Evolutionary conservation across 2,797 vertebrate species (phyloP).

Genomic region (Delichon dasypus): DNA sequence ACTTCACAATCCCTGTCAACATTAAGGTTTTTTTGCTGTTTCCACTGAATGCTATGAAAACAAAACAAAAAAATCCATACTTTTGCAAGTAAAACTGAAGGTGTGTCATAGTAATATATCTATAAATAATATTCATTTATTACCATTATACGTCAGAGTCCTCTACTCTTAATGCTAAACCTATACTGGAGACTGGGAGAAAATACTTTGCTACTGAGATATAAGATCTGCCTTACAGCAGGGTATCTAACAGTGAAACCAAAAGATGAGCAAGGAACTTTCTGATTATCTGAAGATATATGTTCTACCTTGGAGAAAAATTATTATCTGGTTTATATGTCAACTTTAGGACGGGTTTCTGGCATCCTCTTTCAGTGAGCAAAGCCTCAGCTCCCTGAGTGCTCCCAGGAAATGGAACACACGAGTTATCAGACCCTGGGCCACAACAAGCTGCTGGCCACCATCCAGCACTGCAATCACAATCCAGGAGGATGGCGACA

Average conservation of each 20-base stretch:
- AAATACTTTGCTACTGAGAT: neutral
- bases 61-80: neutral
- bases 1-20: neutral
- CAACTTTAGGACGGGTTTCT: neutral
- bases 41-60: neutral
- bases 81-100: neutral
- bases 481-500: neutral
- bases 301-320: neutral
- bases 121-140: neutral
- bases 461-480: neutral
- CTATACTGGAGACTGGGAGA: neutral
- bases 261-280: neutral
- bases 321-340: neutral
- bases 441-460: neutral
- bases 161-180: neutral
- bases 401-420: neutral
- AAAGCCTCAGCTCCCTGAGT: neutral
- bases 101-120: neutral
- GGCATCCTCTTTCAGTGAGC: neutral
- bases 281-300: neutral
- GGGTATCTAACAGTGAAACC: neutral
- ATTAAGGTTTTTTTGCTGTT: neutral
- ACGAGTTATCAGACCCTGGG: neutral
- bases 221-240: neutral
- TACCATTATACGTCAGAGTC: neutral